phyloP scores from a whole-genome alignment of 2,888 invertebrate species.

The Junonia oenone region DNA sequence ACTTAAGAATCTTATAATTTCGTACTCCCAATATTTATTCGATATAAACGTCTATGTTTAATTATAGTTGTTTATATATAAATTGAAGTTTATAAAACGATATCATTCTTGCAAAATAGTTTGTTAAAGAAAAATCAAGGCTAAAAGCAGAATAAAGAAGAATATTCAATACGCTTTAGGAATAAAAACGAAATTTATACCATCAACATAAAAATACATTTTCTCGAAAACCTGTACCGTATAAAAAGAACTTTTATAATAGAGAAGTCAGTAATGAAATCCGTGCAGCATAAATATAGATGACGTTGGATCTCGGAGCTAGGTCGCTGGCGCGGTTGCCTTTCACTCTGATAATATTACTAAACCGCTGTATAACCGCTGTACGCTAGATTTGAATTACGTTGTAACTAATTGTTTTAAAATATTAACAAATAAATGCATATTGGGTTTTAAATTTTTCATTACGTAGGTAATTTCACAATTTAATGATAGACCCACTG shows the following conservation, averaged over 20 bases:
- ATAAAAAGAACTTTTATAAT: conserved; percentile 24
- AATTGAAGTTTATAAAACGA: not conserved
- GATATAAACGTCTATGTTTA: not conserved
- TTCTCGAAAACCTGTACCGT: not conserved
- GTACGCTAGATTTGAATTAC: conserved; percentile 24
- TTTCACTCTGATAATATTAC: conserved; percentile 59
- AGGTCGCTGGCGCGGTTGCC: conserved; percentile 52
- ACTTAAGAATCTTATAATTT: not conserved
- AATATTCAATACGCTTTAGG: not conserved
- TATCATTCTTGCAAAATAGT: not conserved
- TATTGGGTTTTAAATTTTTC: not conserved
- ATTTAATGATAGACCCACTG: not conserved
- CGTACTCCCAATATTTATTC: not conserved
- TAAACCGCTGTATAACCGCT: conserved; percentile 26
- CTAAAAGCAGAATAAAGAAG: not conserved
- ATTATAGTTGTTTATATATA: not conserved
- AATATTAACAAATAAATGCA: conserved; percentile 2
- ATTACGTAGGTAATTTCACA: not conserved
- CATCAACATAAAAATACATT: not conserved
- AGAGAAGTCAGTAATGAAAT: conserved; percentile 35
- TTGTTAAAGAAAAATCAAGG: not conserved
- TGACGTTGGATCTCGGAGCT: conserved; percentile 32
- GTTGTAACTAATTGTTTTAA: conserved; percentile 19
- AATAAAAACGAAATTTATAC: not conserved
- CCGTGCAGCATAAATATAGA: conserved; percentile 41